Percentiles rank a stretch among this genome's conserved stretches.
These are phyloP conservation scores for Ceyx cyanopectus DNA, from an alignment of 2,113 vertebrate species.

Conservation along the genomic window DNA sequence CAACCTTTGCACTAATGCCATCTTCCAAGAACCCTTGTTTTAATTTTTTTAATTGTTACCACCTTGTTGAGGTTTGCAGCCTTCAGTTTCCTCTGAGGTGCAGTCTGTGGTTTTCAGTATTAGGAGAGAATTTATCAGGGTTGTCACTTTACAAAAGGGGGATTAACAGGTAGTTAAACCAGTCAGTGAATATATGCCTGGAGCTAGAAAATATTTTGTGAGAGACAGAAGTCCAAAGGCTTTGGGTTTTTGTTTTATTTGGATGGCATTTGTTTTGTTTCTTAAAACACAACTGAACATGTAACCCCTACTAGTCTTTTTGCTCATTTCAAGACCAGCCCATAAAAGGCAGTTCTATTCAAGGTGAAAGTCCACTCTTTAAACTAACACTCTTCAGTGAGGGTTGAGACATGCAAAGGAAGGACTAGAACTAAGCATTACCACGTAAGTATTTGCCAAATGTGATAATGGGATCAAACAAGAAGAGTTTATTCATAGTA, in stretches of 20 bases:
- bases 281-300: not conserved
- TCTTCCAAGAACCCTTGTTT: not conserved
- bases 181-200: not conserved
- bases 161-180: not conserved
- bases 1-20: not conserved
- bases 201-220: not conserved
- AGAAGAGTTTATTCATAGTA: not conserved
- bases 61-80: not conserved
- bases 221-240: not conserved
- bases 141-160: not conserved
- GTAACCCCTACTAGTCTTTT: not conserved
- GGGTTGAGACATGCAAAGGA: not conserved
- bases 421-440: not conserved
- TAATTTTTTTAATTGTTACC: not conserved
- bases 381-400: not conserved
- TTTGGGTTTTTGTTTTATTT: not conserved
- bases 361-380: not conserved
- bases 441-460: not conserved
- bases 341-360: not conserved
- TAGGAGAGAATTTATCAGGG: not conserved
- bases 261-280: not conserved
- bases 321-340: not conserved
- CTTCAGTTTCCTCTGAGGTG: not conserved
- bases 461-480: not conserved
- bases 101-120: not conserved